Base-by-base conservation (phyloP, 2,888 invertebrate genomes). In the Tuta absoluta region DNA sequence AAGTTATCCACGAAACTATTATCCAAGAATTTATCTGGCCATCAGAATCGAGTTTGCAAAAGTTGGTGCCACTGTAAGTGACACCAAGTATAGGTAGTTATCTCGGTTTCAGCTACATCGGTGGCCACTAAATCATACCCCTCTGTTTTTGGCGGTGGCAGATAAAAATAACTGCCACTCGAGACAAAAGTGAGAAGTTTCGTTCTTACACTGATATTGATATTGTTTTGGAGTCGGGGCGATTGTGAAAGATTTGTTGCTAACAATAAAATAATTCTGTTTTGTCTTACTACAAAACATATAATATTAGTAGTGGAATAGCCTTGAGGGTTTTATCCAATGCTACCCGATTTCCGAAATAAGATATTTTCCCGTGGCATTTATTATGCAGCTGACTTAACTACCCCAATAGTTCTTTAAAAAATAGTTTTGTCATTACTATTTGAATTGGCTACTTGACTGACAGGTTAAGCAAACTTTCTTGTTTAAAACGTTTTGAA, bases 101-200 rank as follows among this genome's bases (percentile, higher is more conserved):
- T 60, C 65, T 45, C 24, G 21, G 49, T 58, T 62, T 58, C 65
- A 45, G 58, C 59, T 45, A 62, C 65, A 62, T 63, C 53, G 23
- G 23, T 41, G 64, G 21, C 51, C 62, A 65, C 63, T 65, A 69
- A 69, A 69, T 70, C 69, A 68, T 58, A 65, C 67, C 67, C 68
- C 63, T 63, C 63, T 63, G 58, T 66, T 66, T 68, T 66, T 53
- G 57, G 41, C 14, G 48, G 23, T 63, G 60, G 61, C 66, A 67
- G 69, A 70, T 69, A 69, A 70, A 69, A 68, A 65, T 67, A 67
- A 68, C 66, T 45, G 66, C 65, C 64, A 37, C 63, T 11, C 33
- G 33, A 33, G 51, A 48, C 14, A 48, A 51, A 51, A 51, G 24
- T 14, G 49, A 59, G 49, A 63, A 21, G 49, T 49, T 63, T 58